A percentile compares a stretch with the other conserved stretches of the same genome.
These are phyloP conservation scores for Pempheris klunzingeri DNA, from an alignment of 2,797 vertebrate species.

Conservation along the genomic window DNA sequence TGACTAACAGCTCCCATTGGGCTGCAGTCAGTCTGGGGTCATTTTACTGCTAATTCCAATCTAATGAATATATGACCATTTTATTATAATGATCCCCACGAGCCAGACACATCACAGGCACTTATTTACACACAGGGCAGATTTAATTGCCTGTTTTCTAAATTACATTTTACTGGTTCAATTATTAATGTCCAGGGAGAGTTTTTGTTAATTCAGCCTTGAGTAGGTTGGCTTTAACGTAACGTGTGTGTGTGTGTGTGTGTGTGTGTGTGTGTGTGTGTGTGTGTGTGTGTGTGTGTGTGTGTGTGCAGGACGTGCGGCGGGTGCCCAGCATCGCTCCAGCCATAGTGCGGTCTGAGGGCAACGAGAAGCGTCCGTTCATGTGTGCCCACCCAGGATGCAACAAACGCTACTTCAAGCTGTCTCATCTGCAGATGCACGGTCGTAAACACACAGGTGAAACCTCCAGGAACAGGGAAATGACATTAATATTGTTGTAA, in stretches of 20 bases:
- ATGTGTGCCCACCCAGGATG: constrained; percentile 98
- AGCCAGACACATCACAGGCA: constrained; percentile 52
- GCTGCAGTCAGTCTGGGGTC: constrained; percentile 74
- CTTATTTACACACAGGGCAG: constrained; percentile 49
- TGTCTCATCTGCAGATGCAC: constrained; percentile 98
- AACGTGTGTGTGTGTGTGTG: constrained; percentile 9
- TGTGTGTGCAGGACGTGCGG: constrained; percentile 89
- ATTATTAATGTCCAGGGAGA: constrained; percentile 32
- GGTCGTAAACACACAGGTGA: constrained; percentile 99
- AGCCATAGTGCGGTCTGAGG: constrained; percentile 93
- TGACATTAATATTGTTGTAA: too few species aligned
- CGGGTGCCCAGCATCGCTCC: constrained; percentile 94
- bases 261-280: constrained; percentile 35
- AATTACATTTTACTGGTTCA: constrained; percentile 58
- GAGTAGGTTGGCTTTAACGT: constrained; percentile 38
- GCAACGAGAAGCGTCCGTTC: constrained; percentile 96
- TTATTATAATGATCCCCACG: constrained; percentile 68
- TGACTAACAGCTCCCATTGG: constrained; percentile 85
- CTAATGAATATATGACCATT: constrained; percentile 75
- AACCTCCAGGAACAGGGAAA: neutral
- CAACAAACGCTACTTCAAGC: constrained; percentile 99
- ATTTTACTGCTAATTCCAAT: constrained; percentile 82
- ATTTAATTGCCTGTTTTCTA: constrained; percentile 60
- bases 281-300: constrained; percentile 48
- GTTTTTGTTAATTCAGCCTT: constrained; percentile 22